phyloP scores from a whole-genome alignment of 2,797 vertebrate genomes.

The Intellagama lesueurii region DNA sequence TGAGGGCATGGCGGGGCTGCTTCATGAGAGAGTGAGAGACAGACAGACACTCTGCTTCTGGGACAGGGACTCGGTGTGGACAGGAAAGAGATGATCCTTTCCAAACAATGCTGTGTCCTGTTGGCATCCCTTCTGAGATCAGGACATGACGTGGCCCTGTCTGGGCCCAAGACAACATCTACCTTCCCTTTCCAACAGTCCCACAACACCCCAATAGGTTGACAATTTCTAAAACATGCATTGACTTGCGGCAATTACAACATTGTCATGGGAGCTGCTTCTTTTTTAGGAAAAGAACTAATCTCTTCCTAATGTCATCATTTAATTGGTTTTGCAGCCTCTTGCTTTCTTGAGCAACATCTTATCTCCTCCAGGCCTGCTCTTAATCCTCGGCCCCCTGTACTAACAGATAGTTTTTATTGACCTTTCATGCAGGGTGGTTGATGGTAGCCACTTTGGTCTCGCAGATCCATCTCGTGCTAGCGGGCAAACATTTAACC shows the following conservation, averaged over 20 bases:
- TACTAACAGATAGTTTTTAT: slow-evolving; percentile 9
- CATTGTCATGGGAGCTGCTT: background rate
- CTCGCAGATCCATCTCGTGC: background rate
- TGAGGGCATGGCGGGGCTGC: too few relatives aligned
- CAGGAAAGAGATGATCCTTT: background rate
- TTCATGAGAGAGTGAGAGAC: background rate
- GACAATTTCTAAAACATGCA: background rate
- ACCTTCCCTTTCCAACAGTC: background rate
- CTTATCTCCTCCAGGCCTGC: slow-evolving; percentile 4
- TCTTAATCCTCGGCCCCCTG: slow-evolving; percentile 11
- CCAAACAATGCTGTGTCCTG: background rate
- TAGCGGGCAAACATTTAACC: slow-evolving; percentile 17
- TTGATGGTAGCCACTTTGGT: slow-evolving; percentile 27
- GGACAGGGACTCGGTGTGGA: background rate
- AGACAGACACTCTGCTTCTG: background rate
- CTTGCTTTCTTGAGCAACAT: background rate
- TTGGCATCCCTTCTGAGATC: too few relatives aligned
- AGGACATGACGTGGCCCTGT: too few relatives aligned
- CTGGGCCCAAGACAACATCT: background rate
- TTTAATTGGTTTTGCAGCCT: slow-evolving; percentile 15
- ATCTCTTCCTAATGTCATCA: background rate
- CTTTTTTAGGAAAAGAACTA: background rate
- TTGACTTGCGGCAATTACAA: background rate
- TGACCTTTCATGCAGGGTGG: slow-evolving; percentile 9
- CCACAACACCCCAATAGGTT: background rate